Evolutionary conservation across 2,797 vertebrate genomes (phyloP).

Genomic region (Rallus crepitans): DNA sequence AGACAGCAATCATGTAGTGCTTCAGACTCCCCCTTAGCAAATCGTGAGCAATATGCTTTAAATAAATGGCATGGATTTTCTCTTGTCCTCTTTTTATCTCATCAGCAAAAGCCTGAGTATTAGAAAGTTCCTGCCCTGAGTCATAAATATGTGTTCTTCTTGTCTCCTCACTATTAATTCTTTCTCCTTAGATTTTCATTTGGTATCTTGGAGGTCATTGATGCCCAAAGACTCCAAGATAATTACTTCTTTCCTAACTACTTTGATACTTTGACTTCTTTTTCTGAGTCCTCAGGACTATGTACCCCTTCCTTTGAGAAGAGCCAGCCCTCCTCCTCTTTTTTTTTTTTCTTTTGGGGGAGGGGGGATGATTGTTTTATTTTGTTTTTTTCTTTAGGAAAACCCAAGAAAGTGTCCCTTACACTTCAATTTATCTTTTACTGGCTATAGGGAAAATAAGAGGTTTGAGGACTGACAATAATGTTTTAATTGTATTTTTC

Average conservation of each 20-base stretch:
- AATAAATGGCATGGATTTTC: not conserved
- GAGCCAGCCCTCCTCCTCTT: not conserved
- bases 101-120: slow-evolving; percentile 13
- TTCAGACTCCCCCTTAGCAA: not conserved
- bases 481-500: not conserved
- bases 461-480: not conserved
- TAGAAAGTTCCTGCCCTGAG: slow-evolving; percentile 26
- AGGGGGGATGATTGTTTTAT: too few species aligned
- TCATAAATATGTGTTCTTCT: slow-evolving; percentile 33
- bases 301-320: not conserved
- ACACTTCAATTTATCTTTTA: not conserved
- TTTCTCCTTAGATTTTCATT: slow-evolving; percentile 12
- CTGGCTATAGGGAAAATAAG: not conserved
- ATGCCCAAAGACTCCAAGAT: not conserved
- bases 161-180: not conserved
- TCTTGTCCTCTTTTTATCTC: not conserved
- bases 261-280: not conserved
- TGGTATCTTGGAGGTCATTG: slow-evolving; percentile 38
- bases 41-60: not conserved
- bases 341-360: not conserved
- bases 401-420: not conserved
- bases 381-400: not conserved
- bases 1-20: fast-evolving
- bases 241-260: not conserved
- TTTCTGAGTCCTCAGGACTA: not conserved